Evolutionary conservation across 1,140 invertebrate genomes (phyloP), one percentile per base, ranked within the genome.

Genomic region (Anoplophora glabripennis): DNA sequence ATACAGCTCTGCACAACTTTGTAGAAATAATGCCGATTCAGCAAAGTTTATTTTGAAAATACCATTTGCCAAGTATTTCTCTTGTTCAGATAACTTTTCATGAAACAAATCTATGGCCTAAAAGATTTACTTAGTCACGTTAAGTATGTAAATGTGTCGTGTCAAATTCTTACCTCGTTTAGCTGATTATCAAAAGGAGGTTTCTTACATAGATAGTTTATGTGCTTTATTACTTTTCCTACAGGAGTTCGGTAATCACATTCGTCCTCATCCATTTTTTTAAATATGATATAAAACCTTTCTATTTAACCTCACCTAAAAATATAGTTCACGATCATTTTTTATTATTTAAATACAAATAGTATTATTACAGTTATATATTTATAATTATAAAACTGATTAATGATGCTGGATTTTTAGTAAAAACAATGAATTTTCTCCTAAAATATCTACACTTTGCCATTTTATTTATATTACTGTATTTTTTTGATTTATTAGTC

Each of bases 41-140:
- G 68, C 68, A 65, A 75, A 75, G 54, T 72, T 75, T 9, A 68
- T 66, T 45, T 65, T 69, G 45, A 69, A 67, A 21, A 73, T 68
- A 8, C 72, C 70, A 67, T 72, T 68, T 11, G 59, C 47, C 18
- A 72, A 47, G 52, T 64, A 74, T 4, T 57, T 55, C 28, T 66
- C 52, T 46, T 61, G 59, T 51, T 65, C 36, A 14, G 49, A 57
- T 4, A 70, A 36, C 14, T 68, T 44, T 12, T 64, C 53, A 5
- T 59, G 44, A 53, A 70, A 73, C 15, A 56, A 53, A 17, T 68
- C 59, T 38, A 75, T 59, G 51, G 69, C 56, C 73, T 75, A 47
- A 46, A 68, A 66, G 38, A 3, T 40, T 40, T 3, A 2, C 8
- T 40, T 15, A 14, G 11, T n/a, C 38, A 40, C 36, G 36, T n/a